Conservation (phyloP, 2,797 vertebrate genomes). For the Pelochelys cantorii region DNA sequence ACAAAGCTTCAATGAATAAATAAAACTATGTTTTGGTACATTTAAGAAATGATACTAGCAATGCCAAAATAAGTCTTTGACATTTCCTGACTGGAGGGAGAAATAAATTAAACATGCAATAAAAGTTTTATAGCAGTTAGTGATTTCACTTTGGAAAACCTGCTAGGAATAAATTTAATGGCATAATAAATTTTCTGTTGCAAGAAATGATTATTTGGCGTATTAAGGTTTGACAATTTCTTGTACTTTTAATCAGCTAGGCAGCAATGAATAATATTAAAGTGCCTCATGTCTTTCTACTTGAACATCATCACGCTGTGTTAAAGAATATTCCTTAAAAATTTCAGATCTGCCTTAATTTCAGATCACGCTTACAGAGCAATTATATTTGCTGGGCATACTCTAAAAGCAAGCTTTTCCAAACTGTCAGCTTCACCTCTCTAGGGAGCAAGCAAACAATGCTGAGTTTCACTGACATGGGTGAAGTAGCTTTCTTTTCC, state of each 20-base stretch:
- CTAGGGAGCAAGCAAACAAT: background rate
- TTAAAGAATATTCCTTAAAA: background rate
- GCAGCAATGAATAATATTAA: constrained; percentile 77
- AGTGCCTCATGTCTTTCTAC: constrained; percentile 62
- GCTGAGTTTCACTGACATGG: background rate
- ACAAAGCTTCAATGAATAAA: constrained; percentile 8
- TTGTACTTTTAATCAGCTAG: constrained; percentile 77
- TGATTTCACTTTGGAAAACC: constrained; percentile 75
- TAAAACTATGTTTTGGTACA: constrained; percentile 66
- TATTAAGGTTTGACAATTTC: constrained; percentile 74
- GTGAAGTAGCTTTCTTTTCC: constrained; percentile 23
- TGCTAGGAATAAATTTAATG: constrained; percentile 77
- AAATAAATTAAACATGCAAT: constrained; percentile 80
- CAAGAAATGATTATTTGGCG: constrained; percentile 75
- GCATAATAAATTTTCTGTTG: constrained; percentile 74
- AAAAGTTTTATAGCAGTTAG: constrained; percentile 77
- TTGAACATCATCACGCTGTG: constrained; percentile 12
- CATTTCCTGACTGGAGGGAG: constrained; percentile 67
- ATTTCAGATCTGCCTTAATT: background rate
- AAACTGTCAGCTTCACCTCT: background rate
- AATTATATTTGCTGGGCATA: background rate
- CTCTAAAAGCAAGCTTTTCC: background rate
- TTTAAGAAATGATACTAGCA: constrained; percentile 62
- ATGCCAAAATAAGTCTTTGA: constrained; percentile 68
- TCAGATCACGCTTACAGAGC: background rate